Base-by-base conservation (phyloP, 2,888 invertebrate species). In the Epirrita christyi region DNA sequence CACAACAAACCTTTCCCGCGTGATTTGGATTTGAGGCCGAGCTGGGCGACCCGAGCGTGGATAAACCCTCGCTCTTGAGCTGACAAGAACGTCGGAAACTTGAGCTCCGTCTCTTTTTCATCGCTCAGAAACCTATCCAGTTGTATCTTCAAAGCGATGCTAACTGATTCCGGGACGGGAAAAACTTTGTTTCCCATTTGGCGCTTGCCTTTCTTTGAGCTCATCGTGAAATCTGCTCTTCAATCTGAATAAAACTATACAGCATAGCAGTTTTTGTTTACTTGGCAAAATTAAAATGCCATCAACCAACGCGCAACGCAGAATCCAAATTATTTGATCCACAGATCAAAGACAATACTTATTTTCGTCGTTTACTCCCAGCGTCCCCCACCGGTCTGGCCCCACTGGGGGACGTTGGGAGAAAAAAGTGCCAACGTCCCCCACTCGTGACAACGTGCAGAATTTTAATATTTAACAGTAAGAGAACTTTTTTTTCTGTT, bases 1-100 rank as follows among this genome's bases (percentile, higher is more conserved):
- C 13, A n/a, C 29, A 53, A 40, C 63, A 68, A 79, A 96, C 96
- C 94, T 89, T 94, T 96, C 93, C 97, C 97, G 87, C 95, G 93
- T 72, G 97, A 97, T 86, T 96, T 96, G 1, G 97, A 96, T 74
- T 95, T 95, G 29, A 97, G 85, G 6, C 96, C 96, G 64, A 95
- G 83, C 63, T 93, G 92, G 44, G 92, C 92, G 40, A 95, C 95
- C 28, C 95, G 92, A 64, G 94, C 92, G 80, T 97, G 97, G 60
- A 97, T 94, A 76, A 96, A 97, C 9, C 96, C 96, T 66, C 97
- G 93, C 82, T 97, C 96, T 64, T 94, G 94, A 8, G 96, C 95
- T 9, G 95, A 95, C 59, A 97, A 89, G 41, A 95, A 96, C 2
- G 95, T 94, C 3, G 96, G 96, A 80, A 96, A 96, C 72, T 93